Evolutionary conservation across 2,888 invertebrate genomes (phyloP).

Genomic region (Steinernema scapterisci): DNA sequence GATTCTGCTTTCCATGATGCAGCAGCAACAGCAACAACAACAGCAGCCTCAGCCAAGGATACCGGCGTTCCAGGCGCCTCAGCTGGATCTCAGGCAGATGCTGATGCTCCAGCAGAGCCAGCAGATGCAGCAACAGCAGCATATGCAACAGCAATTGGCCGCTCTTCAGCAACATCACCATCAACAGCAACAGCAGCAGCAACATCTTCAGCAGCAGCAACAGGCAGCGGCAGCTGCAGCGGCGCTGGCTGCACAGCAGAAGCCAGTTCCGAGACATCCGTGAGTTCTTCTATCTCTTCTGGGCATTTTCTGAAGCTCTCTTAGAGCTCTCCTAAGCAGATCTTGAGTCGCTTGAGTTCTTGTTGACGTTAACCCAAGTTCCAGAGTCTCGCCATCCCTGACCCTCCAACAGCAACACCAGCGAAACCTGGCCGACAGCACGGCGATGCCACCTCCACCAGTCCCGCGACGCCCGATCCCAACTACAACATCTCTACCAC

Average conservation of each 20-base stretch:
- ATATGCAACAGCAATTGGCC: neutral
- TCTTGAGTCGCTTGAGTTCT: too few relatives aligned
- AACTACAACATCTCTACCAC: neutral
- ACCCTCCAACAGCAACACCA: constrained; percentile 23
- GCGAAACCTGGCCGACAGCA: constrained; percentile 13
- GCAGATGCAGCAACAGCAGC: constrained; percentile 18
- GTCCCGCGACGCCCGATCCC: neutral
- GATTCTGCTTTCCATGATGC: neutral
- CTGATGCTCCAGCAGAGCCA: constrained; percentile 14
- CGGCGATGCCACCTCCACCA: constrained; percentile 17
- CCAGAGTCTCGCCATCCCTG: neutral
- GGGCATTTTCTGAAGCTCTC: neutral
- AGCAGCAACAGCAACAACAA: constrained; percentile 24
- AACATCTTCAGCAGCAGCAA: constrained; percentile 19
- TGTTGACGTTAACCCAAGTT: too few relatives aligned
- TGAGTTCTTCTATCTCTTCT: neutral
- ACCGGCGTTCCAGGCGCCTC: neutral
- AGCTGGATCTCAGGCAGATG: constrained; percentile 12
- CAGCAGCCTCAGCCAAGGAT: constrained; percentile 2
- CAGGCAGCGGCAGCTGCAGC: constrained; percentile 3
- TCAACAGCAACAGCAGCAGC: constrained; percentile 15
- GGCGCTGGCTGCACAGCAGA: neutral
- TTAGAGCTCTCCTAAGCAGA: neutral
- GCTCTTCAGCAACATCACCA: constrained; percentile 6
- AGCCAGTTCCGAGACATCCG: neutral